Evolutionary conservation across 2,797 vertebrate species (phyloP).

Genomic region (Lepilemur ruficaudatus): DNA sequence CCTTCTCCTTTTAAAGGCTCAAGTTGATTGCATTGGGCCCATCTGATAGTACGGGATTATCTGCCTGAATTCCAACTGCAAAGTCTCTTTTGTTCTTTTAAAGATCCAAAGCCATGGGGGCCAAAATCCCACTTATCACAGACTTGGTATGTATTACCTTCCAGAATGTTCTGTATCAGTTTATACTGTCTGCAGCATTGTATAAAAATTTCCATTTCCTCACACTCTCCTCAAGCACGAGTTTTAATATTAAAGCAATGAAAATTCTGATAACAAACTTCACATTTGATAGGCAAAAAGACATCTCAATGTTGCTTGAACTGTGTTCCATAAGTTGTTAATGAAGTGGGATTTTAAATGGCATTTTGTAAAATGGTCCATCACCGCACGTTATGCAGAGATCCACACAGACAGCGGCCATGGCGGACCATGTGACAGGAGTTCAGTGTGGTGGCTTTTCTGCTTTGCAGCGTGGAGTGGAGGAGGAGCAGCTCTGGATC

Average conservation of each 20-base stretch:
- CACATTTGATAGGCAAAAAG: background rate
- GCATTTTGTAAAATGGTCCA: background rate
- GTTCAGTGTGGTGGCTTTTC: background rate
- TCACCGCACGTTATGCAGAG: background rate
- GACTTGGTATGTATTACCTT: background rate
- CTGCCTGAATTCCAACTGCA: background rate
- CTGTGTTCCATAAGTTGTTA: background rate
- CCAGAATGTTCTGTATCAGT: background rate
- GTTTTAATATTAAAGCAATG: background rate
- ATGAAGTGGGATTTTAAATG: conserved; percentile 13
- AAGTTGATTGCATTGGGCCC: background rate
- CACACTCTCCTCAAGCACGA: background rate
- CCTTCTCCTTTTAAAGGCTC: background rate
- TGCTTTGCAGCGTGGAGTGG: background rate
- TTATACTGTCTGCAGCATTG: background rate
- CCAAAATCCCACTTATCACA: background rate
- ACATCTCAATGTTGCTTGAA: background rate
- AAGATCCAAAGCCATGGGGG: background rate
- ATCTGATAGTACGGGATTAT: background rate
- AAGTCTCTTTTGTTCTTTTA: background rate
- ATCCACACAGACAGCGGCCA: background rate
- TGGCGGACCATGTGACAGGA: background rate
- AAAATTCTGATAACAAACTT: background rate
- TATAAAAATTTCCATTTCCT: background rate
- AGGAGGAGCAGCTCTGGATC: background rate